A percentile compares a stretch with the other conserved stretches of the same genome.
phyloP scores from a whole-genome alignment of 2,888 invertebrate species.

The Eristalinus sepulchralis region DNA sequence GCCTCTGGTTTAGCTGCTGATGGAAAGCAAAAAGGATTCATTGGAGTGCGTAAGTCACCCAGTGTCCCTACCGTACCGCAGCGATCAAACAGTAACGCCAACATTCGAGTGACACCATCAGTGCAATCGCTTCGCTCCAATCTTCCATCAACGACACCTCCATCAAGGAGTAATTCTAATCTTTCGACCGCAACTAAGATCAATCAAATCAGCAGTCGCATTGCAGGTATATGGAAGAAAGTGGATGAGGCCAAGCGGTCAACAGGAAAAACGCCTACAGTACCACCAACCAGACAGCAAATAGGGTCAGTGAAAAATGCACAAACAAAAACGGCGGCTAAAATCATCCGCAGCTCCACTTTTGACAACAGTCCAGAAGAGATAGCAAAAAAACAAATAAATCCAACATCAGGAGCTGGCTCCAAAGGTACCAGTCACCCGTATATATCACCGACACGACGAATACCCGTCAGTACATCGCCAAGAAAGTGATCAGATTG shows the following conservation, averaged over 20 bases:
- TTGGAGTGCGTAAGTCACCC: conserved; percentile 70
- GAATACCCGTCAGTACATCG: conserved; percentile 59
- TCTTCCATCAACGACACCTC: conserved; percentile 78
- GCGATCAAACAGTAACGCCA: conserved; percentile 80
- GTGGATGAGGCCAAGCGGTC: conserved; percentile 77
- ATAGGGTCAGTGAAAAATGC: conserved; percentile 11
- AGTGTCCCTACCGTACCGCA: conserved; percentile 75
- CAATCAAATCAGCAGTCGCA: conserved; percentile 79
- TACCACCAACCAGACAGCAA: conserved; percentile 12
- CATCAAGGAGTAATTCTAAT: conserved; percentile 80
- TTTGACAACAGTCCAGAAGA: conserved; percentile 77
- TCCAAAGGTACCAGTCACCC: conserved; percentile 41
- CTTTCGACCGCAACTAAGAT: conserved; percentile 76
- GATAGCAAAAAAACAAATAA: conserved; percentile 27
- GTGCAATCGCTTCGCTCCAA: conserved; percentile 74
- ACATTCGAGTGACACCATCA: conserved; percentile 76
- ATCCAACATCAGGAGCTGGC: conserved; percentile 10
- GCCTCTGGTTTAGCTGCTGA: conserved; percentile 74
- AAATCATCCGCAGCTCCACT: conserved; percentile 79
- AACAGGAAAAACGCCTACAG: conserved; percentile 20
- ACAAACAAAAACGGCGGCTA: conserved; percentile 41
- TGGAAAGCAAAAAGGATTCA: conserved; percentile 63
- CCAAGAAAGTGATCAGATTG: conserved; percentile 34
- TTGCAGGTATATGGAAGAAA: conserved; percentile 80
- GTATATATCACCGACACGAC: conserved; percentile 54